Evolutionary conservation across 2,113 vertebrate species (phyloP).

Genomic region (Notarius quadriscutis): DNA sequence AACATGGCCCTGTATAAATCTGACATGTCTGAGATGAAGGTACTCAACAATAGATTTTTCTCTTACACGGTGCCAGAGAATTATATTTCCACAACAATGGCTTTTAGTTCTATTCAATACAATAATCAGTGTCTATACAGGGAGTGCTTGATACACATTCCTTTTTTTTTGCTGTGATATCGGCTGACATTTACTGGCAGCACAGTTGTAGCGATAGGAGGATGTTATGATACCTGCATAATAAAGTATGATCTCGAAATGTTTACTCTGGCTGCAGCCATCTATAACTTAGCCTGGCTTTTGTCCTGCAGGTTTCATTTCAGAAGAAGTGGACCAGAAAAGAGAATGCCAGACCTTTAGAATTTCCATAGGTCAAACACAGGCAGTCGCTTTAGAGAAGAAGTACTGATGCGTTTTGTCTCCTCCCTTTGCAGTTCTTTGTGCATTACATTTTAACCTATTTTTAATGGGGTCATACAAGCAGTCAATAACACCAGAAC

Average conservation of each 20-base stretch:
- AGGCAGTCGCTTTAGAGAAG: constrained; percentile 41
- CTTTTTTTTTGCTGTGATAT: constrained; percentile 19
- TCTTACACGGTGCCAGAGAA: constrained; percentile 60
- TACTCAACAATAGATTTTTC: constrained; percentile 69
- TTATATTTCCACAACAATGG: constrained; percentile 70
- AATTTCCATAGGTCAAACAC: constrained; percentile 52
- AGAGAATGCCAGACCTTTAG: constrained; percentile 29
- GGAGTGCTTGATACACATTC: constrained; percentile 24
- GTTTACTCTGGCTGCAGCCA: constrained; percentile 24
- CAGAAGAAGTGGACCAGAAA: constrained; percentile 18
- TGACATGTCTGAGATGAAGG: constrained; percentile 68
- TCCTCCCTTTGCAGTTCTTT: constrained; percentile 39
- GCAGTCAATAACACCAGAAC: neutral
- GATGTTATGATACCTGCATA: constrained; percentile 30
- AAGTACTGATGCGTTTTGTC: constrained; percentile 49
- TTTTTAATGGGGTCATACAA: constrained; percentile 45
- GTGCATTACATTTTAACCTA: constrained; percentile 18
- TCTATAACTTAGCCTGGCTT: constrained; percentile 20
- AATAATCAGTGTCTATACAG: constrained; percentile 54
- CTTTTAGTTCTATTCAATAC: constrained; percentile 59
- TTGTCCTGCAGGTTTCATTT: constrained; percentile 40
- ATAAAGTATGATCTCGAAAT: constrained; percentile 41
- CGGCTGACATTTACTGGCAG: constrained; percentile 43
- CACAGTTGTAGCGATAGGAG: constrained; percentile 23
- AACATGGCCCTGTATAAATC: constrained; percentile 59